phyloP scores from a whole-genome alignment of 2,113 vertebrate species.

The Malaclemys terrapin region DNA sequence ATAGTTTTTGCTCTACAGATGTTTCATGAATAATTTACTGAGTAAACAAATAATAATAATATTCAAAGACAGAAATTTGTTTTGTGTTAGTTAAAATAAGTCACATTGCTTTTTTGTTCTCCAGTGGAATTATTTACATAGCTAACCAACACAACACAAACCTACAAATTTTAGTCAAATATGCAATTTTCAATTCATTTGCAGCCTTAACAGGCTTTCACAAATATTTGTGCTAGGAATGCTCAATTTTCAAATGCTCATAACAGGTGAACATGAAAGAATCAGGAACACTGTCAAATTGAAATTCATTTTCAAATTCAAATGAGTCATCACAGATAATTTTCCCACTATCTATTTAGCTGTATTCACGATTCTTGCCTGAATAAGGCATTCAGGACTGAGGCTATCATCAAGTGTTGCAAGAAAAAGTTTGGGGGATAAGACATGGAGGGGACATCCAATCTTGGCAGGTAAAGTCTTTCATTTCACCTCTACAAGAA shows the following conservation, averaged over 20 bases:
- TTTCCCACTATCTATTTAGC: constrained; percentile 46
- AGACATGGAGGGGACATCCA: constrained; percentile 36
- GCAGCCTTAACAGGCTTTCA: background rate
- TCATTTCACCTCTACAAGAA: constrained; percentile 43
- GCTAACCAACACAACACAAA: background rate
- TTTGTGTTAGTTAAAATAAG: background rate
- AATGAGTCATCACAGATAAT: constrained; percentile 1
- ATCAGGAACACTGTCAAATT: background rate
- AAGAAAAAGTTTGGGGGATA: constrained; percentile 46
- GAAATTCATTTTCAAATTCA: constrained; percentile 50
- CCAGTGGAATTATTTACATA: background rate
- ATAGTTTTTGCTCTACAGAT: background rate
- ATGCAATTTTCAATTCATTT: background rate
- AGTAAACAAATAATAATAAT: background rate
- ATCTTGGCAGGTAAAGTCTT: constrained; percentile 43
- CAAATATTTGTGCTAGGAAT: background rate
- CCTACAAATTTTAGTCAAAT: background rate
- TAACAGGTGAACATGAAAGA: background rate
- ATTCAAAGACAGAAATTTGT: background rate
- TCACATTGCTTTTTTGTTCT: background rate
- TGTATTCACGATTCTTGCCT: background rate
- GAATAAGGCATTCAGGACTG: background rate
- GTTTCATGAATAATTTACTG: background rate
- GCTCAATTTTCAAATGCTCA: background rate
- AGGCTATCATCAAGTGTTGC: constrained; percentile 35